Evolutionary conservation across 2,888 invertebrate species (phyloP), one percentile per base, ranked within the genome.

Genomic region (Elegia similella): DNA sequence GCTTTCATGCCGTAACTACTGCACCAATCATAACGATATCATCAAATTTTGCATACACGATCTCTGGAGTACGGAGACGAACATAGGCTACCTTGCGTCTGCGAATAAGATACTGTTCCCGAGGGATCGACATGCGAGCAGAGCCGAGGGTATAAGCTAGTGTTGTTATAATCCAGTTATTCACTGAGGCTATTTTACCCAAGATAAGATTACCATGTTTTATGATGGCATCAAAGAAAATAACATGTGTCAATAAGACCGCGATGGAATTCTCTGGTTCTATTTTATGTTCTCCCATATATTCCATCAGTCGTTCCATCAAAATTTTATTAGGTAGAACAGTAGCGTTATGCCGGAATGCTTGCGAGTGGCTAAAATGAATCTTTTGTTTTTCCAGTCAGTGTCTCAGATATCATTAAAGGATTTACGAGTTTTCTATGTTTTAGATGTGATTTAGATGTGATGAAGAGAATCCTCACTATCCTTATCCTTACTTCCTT

Each of bases 221-320:
- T 86, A 84, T 78, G 81, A 74, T 67, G 75, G 63, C 76, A 82
- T 83, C 75, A 73, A 69, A 70, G 76, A 78, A 79, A 84, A 84
- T 84, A 84, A 84, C 83, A 84, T 78, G 77, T 80, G 82, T 84
- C 80, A 83, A 83, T 86, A 80, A 74, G 78, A 73, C 67, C 69
- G 65, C 68, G 69, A 76, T 76, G 77, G 78, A 75, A 76, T 78
- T 78, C 68, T 71, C 75, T 74, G 73, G 75, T 76, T 74, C 70
- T 72, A 71, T 76, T 82, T 82, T 81, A 84, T 79, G 73, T 65
- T 69, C 72, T 59, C 30, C 62, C 64, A 62, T 66, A 73, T 76
- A 75, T 75, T 75, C 73, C 70, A 70, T 75, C 75, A 75, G 67
- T 64, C 64, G 70, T 77, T 72, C 71, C 72, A 81, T 84, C 80